Evolutionary conservation across 1,140 invertebrate species (phyloP), one percentile per base, ranked within the genome.

Genomic region (Pissodes strobi): DNA sequence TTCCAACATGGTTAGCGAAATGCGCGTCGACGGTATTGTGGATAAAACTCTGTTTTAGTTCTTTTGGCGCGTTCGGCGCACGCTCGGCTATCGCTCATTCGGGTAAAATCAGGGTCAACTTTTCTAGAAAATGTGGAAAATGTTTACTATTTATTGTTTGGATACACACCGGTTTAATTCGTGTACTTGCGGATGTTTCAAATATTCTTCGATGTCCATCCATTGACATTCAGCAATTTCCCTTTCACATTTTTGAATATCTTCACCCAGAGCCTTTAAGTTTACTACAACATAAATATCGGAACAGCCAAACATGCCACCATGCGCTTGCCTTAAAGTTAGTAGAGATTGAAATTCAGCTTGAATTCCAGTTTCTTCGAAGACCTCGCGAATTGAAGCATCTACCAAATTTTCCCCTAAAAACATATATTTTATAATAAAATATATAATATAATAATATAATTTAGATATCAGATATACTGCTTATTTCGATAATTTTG

Each of bases 301-400:
- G 1, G 90, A 93, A 74, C 92, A 95, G 4, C 83, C 86, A 76
- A 90, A 95, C 71, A 85, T 85, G 68, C 84, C 85, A 37, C 80
- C 72, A 67, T 90, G 88, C 5, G 82, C 81, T 73, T 96, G 93
- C 65, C 93, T 82, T 63, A 95, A 86, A 41, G 86, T 83, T 9
- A 96, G 74, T 8, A 97, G 70, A 21, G 87, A 89, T 43, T 86
- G 78, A 77, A 95, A 96, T 59, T 86, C 82, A 1, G 88, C 83
- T 48, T 84, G 74, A 39, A 97, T 83, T 39, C 92, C 91, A 1
- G 94, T 97, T 79, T 97, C 94, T 82, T 97, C 94, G 15, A 85
- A 79, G 1, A 96, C 91, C 82, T 97, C 94, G 70, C 94, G 83
- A 30, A 87, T 82, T 3, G 88, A 90, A 10, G 94, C 92, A 58